Base-by-base conservation (phyloP, 2,888 invertebrate genomes). In the Rotaria sp. region DNA sequence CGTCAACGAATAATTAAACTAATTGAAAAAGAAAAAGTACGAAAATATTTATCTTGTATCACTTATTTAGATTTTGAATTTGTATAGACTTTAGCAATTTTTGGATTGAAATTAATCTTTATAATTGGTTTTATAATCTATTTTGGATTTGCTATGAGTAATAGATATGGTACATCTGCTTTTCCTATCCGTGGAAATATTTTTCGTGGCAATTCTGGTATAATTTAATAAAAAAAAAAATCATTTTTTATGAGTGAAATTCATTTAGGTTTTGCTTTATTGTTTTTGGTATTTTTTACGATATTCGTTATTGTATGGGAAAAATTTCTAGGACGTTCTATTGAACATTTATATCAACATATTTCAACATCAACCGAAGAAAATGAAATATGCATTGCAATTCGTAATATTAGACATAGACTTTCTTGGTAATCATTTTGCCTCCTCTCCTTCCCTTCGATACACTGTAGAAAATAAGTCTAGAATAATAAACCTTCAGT, bases 191-290 rank as follows among this genome's bases (percentile, higher is more conserved):
- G 21, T n/a, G 80, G 80, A 38, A 80, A 45, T 45, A 1, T 80
- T 11, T 80, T 80, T 45, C 11, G 13, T n/a, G 80, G 45, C n/a
- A 80, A 80, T 80, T 41, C 80, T 38, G 80, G 80, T 80, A 45
- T 75, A 38, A 26, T 75, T 45, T 67, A 30, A 8, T 26, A 8
- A n/a, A 3, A 45, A 41, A 0, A 52, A 2, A 1, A 52, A 52
- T 24, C 8, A 24, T 24, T 24, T 52, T 52, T 52, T 3, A 50
- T 50, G 5, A 24, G 24, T 10, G 52, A 52, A 5, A 24, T 80
- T n/a, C 24, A 4, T 80, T 45, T 80, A 80, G 80, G 45, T 80
- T 80, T 80, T 80, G 80, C 80, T 4, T 45, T 80, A 15, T 41
- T 80, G 1, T 45, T 80, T 41, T 21, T 80, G 26, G n/a, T 41